Evolutionary conservation across 2,797 vertebrate genomes (phyloP).

Genomic region (Fundulus diaphanus): DNA sequence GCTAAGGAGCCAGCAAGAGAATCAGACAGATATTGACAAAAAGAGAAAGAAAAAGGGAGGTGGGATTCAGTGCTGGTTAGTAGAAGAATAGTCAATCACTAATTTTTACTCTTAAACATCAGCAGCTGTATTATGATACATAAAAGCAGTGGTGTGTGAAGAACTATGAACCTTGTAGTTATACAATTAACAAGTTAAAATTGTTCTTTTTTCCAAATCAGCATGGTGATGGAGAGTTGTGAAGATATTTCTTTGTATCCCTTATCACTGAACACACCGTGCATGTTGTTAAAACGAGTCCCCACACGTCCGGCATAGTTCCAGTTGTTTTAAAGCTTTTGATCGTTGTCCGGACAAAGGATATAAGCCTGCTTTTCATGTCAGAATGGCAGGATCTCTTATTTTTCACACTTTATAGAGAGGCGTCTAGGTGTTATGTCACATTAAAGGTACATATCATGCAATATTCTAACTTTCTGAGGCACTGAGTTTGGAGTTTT

Average conservation of each 20-base stretch:
- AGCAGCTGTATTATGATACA: conserved; percentile 14
- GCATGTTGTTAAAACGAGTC: no score
- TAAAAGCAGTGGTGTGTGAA: conserved; percentile 5
- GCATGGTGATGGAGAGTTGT: not conserved
- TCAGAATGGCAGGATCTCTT: no score
- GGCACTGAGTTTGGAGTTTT: not conserved
- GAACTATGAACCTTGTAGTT: conserved; percentile 19
- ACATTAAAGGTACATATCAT: no score
- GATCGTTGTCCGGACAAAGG: no score
- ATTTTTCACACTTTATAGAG: no score
- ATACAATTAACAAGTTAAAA: not conserved
- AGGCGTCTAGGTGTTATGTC: no score
- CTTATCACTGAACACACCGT: not conserved
- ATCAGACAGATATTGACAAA: conserved; percentile 59
- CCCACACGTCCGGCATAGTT: no score
- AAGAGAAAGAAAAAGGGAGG: conserved; percentile 58
- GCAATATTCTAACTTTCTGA: no score
- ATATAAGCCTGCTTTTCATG: no score
- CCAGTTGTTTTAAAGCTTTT: no score
- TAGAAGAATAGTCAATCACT: conserved; percentile 55
- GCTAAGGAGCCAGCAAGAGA: conserved; percentile 83
- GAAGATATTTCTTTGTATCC: not conserved
- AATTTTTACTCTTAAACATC: conserved; percentile 28
- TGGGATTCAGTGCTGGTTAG: conserved; percentile 77
- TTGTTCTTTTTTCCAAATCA: not conserved